A percentile compares a stretch with the other conserved stretches of the same genome.
These are phyloP conservation scores for Synchiropus splendidus DNA, from an alignment of 2,113 vertebrate genomes.

Conservation along the genomic window DNA sequence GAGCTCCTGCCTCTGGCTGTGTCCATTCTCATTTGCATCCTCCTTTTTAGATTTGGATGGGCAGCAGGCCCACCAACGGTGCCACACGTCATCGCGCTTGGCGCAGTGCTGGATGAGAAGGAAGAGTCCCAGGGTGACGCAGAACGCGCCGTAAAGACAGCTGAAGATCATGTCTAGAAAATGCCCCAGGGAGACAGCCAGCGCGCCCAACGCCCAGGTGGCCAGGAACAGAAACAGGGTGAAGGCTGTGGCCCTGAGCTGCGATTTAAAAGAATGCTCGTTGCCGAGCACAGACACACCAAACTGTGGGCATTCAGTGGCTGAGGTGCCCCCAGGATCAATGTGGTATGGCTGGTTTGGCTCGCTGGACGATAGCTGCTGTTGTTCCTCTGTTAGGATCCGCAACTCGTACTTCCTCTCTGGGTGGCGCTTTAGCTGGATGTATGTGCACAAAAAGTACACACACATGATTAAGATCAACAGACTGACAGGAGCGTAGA, in stretches of 20 bases:
- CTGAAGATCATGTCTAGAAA: conserved; percentile 98
- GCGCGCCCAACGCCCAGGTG: conserved; percentile 88
- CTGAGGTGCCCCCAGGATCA: conserved; percentile 40
- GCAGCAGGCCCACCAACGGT: conserved; percentile 91
- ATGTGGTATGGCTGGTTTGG: conserved; percentile 50
- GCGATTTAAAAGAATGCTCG: conserved; percentile 92
- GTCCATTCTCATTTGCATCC: conserved; percentile 6
- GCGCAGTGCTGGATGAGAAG: conserved; percentile 96
- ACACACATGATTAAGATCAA: conserved; percentile 79
- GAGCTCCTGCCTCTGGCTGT: conserved; percentile 38
- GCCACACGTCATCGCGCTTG: conserved; percentile 95
- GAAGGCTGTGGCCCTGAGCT: conserved; percentile 84
- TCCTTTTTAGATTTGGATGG: conserved; percentile 33
- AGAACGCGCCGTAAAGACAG: conserved; percentile 93
- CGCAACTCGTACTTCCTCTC: conserved; percentile 87
- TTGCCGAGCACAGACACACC: conserved; percentile 76
- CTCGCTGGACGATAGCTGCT: conserved; percentile 66
- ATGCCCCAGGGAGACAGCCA: conserved; percentile 85
- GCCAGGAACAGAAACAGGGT: conserved; percentile 83
- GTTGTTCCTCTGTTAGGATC: conserved; percentile 72
- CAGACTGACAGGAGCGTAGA: conserved; percentile 80
- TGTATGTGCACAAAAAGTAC: conserved; percentile 82
- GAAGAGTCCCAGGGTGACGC: conserved; percentile 91
- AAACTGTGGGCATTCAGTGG: conserved; percentile 36
- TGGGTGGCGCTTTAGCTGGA: conserved; percentile 83